Percentiles rank a stretch among this genome's conserved stretches.
Evolutionary conservation across 2,888 invertebrate genomes (phyloP).

Genomic region (Drosophila differens): DNA sequence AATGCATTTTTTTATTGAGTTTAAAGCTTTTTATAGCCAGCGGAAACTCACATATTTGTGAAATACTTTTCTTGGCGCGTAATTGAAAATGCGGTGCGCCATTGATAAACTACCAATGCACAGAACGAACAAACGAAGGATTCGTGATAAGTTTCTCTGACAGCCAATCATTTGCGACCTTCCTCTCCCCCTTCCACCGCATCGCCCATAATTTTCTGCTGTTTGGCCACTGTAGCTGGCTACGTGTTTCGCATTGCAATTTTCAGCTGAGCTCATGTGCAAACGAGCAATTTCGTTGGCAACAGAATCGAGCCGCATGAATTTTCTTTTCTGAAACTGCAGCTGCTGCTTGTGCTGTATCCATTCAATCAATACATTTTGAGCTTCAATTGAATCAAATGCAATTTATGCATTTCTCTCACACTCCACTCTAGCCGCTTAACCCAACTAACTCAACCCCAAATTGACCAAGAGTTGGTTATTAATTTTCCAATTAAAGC

Average conservation of each 20-base stretch:
- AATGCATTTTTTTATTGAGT: neutral
- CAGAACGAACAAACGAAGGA: slow-evolving; percentile 53
- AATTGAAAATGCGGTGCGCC: slow-evolving; percentile 67
- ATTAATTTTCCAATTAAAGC: slow-evolving; percentile 71
- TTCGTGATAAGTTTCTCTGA: slow-evolving; percentile 77
- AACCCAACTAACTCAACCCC: neutral
- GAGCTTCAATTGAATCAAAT: slow-evolving; percentile 82
- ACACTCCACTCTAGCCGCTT: neutral
- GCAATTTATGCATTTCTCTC: slow-evolving; percentile 60
- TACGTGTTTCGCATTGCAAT: slow-evolving; percentile 82
- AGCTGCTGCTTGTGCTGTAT: slow-evolving; percentile 43
- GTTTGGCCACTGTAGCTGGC: slow-evolving; percentile 20
- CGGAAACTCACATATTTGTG: slow-evolving; percentile 32
- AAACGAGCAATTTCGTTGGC: slow-evolving; percentile 68
- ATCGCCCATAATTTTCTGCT: slow-evolving; percentile 1
- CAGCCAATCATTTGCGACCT: slow-evolving; percentile 71
- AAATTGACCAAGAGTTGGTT: slow-evolving; percentile 22
- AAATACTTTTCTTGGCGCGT: slow-evolving; percentile 43
- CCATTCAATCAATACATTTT: slow-evolving; percentile 82
- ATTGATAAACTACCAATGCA: slow-evolving; percentile 67
- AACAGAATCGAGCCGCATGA: slow-evolving; percentile 41
- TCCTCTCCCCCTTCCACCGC: neutral
- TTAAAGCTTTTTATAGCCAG: slow-evolving; percentile 11
- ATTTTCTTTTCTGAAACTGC: slow-evolving; percentile 39
- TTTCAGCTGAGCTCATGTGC: slow-evolving; percentile 83